phyloP scores from a whole-genome alignment of 2,797 vertebrate genomes.

The Anas georgica region DNA sequence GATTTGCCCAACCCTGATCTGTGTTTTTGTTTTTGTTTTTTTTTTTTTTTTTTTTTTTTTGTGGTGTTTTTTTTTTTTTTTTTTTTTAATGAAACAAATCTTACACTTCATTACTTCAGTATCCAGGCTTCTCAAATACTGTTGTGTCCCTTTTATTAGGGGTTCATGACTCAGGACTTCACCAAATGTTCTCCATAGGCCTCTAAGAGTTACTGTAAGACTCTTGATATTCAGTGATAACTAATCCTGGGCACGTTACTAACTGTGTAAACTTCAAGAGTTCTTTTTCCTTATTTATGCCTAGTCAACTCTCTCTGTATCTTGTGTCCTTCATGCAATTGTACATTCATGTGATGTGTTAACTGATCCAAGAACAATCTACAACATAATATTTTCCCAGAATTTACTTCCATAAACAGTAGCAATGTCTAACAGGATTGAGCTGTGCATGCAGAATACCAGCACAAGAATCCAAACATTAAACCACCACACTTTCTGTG shows the following conservation, averaged over 20 bases:
- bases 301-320: not conserved
- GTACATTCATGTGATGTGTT: not conserved
- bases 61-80: no score
- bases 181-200: not conserved
- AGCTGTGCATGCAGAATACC: not conserved
- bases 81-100: not conserved
- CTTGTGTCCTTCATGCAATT: not conserved
- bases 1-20: not conserved
- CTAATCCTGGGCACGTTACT: not conserved
- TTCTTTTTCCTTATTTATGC: not conserved
- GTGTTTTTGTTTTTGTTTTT: no score
- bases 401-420: not conserved
- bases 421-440: not conserved
- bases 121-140: not conserved
- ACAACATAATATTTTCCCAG: not conserved
- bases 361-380: not conserved
- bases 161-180: not conserved
- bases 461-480: not conserved
- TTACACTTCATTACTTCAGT: not conserved
- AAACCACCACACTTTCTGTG: not conserved
- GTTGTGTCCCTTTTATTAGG: not conserved
- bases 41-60: not conserved
- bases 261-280: not conserved
- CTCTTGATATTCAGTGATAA: not conserved
- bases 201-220: not conserved